phyloP scores from a whole-genome alignment of 2,113 vertebrate species.

The Scalopus aquaticus region DNA sequence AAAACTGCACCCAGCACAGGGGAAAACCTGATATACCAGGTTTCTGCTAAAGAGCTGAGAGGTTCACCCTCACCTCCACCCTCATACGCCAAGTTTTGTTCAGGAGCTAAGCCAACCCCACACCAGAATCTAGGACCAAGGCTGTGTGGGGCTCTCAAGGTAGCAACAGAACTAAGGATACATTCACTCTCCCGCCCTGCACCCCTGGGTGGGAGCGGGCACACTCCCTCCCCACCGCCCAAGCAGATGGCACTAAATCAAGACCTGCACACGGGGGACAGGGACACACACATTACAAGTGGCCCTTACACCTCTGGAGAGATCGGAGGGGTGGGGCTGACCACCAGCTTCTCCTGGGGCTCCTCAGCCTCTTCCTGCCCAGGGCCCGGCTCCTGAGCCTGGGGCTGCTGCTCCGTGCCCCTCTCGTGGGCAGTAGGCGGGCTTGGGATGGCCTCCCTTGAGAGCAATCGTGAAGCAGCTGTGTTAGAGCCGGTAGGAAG shows the following conservation, averaged over 20 bases:
- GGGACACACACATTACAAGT: background rate
- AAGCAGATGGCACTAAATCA: background rate
- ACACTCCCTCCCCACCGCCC: background rate
- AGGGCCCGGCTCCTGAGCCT: background rate
- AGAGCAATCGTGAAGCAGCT: conserved; percentile 58
- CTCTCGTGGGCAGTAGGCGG: background rate
- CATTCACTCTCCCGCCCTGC: background rate
- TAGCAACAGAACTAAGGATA: background rate
- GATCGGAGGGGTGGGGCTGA: background rate
- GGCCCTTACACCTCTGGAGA: conserved; percentile 77
- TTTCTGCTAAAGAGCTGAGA: background rate
- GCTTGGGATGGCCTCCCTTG: conserved; percentile 63
- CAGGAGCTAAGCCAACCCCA: background rate
- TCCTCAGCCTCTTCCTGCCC: conserved; percentile 27
- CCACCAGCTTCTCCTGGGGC: background rate
- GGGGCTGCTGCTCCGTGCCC: background rate
- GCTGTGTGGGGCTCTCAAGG: background rate
- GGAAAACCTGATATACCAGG: background rate
- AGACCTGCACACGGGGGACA: background rate
- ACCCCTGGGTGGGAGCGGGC: background rate
- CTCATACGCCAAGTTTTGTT: background rate
- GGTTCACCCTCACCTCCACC: background rate
- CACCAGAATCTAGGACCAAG: fast-evolving
- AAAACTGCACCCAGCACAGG: background rate
- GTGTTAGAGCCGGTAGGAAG: background rate